A percentile compares a stretch with the other conserved stretches of the same genome.
Conservation (phyloP, 2,888 invertebrate genomes). For the Cacoxenus indagator region DNA sequence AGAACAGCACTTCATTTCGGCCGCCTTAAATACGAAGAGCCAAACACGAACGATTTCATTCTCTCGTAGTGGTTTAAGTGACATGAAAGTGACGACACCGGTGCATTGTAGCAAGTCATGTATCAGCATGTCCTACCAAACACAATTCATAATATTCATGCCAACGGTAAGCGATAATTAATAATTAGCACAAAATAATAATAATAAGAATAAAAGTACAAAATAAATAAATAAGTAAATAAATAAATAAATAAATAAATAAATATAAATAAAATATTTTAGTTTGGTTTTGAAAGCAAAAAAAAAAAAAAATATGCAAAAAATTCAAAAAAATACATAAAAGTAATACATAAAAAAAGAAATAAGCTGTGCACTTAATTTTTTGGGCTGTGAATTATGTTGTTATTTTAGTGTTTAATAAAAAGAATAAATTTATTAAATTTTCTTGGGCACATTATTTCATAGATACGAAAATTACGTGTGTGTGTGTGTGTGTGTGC, state of each 20-base stretch:
- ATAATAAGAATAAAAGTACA: neutral
- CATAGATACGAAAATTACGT: neutral
- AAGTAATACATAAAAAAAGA: neutral
- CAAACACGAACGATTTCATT: slow-evolving; percentile 66
- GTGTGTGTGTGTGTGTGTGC: neutral
- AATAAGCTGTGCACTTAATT: no score
- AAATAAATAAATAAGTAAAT: neutral
- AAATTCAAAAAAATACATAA: neutral
- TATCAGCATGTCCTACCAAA: slow-evolving; percentile 72
- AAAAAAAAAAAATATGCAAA: neutral
- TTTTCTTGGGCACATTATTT: no score
- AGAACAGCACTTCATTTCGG: no score
- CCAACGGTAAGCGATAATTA: slow-evolving; percentile 67
- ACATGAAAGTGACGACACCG: slow-evolving; percentile 72
- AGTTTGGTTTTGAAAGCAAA: neutral
- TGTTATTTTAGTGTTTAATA: no score
- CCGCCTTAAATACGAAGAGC: slow-evolving; percentile 64
- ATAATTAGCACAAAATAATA: neutral
- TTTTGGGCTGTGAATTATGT: no score
- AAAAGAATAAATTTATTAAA: no score
- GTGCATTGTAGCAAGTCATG: slow-evolving; percentile 71
- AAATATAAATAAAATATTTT: neutral
- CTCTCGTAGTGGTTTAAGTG: slow-evolving; percentile 71
- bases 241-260: neutral
- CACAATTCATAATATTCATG: slow-evolving; percentile 70